Conservation (phyloP, 2,113 vertebrate species). For the Chroicocephalus ridibundus region DNA sequence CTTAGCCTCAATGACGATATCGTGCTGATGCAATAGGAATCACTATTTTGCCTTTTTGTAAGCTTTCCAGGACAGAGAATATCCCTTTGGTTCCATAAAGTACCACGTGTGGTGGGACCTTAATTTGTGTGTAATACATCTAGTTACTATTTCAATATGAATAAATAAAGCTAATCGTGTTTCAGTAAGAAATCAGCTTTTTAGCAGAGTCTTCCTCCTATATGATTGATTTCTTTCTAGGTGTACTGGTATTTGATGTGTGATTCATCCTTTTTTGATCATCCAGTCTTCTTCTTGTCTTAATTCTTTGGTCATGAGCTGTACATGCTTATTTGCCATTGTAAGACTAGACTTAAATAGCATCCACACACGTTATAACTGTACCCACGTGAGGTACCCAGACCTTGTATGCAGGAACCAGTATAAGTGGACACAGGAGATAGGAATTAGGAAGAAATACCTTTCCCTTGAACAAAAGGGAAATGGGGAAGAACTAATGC, state of each 20-base stretch:
- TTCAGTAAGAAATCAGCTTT: neutral
- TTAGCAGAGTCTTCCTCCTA: neutral
- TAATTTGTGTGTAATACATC: neutral
- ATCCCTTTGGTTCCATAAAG: neutral
- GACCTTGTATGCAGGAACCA: neutral
- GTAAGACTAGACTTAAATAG: neutral
- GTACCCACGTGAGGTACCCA: rapidly evolving
- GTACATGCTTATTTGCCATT: neutral
- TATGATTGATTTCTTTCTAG: neutral
- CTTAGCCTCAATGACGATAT: neutral
- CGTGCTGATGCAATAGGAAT: neutral
- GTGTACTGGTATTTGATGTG: neutral
- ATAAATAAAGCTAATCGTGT: neutral
- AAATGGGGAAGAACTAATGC: neutral
- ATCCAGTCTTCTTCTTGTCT: too few relatives aligned
- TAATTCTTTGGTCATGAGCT: neutral
- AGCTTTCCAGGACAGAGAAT: neutral
- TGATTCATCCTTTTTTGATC: neutral
- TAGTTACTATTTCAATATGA: neutral
- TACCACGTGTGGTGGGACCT: neutral
- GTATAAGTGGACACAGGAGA: neutral
- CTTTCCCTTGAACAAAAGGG: neutral
- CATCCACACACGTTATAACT: neutral
- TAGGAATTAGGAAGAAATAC: neutral
- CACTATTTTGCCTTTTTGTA: neutral